phyloP scores from a whole-genome alignment of 2,113 vertebrate species.

The Trachemys scripta region DNA sequence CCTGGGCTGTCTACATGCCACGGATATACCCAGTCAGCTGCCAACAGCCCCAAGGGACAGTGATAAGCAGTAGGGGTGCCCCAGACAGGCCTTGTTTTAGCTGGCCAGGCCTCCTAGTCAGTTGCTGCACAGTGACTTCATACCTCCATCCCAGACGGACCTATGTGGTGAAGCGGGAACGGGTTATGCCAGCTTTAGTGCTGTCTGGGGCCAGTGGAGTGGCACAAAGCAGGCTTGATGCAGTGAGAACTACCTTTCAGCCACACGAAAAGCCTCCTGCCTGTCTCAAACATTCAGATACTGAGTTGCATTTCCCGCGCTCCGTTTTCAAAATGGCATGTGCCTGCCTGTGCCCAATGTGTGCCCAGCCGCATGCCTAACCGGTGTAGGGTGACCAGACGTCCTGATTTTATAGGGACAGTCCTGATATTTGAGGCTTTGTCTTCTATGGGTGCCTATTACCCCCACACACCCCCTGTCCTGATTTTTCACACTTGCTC shows the following conservation, averaged over 20 bases:
- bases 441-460: too few relatives aligned
- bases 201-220: neutral
- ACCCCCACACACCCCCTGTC: too few relatives aligned
- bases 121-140: neutral
- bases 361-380: neutral
- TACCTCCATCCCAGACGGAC: neutral
- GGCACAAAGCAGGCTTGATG: fast-evolving
- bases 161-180: neutral
- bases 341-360: neutral
- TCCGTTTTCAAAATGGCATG: neutral
- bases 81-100: neutral
- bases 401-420: too few relatives aligned
- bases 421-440: too few relatives aligned
- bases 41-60: neutral
- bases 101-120: too few relatives aligned
- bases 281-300: neutral
- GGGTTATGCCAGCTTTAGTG: neutral
- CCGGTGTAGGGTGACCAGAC: neutral
- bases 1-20: neutral
- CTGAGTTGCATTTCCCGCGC: neutral
- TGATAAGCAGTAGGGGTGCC: neutral
- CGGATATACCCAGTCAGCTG: neutral
- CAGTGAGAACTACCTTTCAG: neutral
- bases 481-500: too few relatives aligned
- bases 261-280: neutral